These are phyloP conservation scores for Drosophila nigritarsus DNA, from an alignment of 2,888 invertebrate species.

Conservation along the genomic window DNA sequence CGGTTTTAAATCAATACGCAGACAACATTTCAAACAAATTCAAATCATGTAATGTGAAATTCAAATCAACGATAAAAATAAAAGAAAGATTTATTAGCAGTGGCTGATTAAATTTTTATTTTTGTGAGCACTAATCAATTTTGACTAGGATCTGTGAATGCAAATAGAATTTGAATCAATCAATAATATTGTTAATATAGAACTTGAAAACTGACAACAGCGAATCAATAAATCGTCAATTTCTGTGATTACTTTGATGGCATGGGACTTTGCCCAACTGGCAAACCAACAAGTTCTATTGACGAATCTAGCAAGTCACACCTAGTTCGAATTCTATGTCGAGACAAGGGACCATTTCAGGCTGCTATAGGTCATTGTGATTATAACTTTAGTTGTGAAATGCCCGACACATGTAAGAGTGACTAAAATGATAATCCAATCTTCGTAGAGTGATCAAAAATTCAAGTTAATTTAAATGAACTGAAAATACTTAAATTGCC, in stretches of 20 bases:
- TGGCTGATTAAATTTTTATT: background rate
- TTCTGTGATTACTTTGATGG: conserved; percentile 66
- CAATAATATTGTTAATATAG: conserved; percentile 70
- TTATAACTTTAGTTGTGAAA: background rate
- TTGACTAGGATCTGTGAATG: conserved; percentile 11
- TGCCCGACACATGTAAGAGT: background rate
- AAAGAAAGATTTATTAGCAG: background rate
- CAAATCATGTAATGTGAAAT: background rate
- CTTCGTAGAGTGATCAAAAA: background rate
- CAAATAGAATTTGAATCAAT: conserved; percentile 46
- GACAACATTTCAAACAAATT: background rate
- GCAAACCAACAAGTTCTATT: conserved; percentile 37
- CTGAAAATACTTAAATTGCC: conserved; percentile 21
- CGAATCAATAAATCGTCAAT: conserved; percentile 77
- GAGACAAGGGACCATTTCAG: background rate
- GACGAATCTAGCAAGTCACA: conserved; percentile 24
- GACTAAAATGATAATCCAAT: background rate
- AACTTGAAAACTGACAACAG: conserved; percentile 43
- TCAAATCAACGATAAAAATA: background rate
- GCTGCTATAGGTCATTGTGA: background rate
- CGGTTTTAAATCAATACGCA: conserved; percentile 46
- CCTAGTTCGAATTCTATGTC: background rate
- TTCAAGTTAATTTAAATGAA: background rate
- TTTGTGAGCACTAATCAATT: background rate
- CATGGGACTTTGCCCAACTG: conserved; percentile 80